Base-by-base conservation (phyloP, 2,113 vertebrate species). In the Calypte anna region DNA sequence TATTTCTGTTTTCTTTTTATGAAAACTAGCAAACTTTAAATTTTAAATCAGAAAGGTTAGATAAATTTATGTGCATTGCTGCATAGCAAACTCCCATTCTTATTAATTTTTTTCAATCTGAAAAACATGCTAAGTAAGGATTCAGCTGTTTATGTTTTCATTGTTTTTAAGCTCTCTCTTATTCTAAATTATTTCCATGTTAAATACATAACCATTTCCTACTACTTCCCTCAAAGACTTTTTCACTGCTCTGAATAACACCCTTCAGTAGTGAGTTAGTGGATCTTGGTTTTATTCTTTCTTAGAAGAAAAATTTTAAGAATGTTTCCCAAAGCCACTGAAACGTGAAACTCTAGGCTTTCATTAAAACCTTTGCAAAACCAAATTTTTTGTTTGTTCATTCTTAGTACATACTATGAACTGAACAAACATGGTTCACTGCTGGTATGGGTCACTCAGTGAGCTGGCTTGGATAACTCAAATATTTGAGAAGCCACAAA, bases 401-500 rank as follows among this genome's bases (percentile, higher is more conserved):
- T 53, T 53, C 82, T 33, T 67, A 67, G 18, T 57, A 25, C 5
- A 3, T 68, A 74, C 72, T 95, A 76, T 82, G 27, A 86, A 72
- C 38, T 72, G 50, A 93, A 80, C 72, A 91, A 93, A 7, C 14
- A 75, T 58, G n/a, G 43, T 73, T 96, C 59, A 86, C 73, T 70
- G 74, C 70, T 95, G 85, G 74, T 97, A 77, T 64, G 86, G 76
- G 90, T 74, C 30, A 88, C 50, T 90, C 67, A 79, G 75, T 70
- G 62, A 94, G 75, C 53, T 93, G 80, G 76, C 57, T 83, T 95
- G 77, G 84, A 81, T 95, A 97, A 94, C 92, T 93, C 38, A 95
- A 97, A 95, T 94, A 77, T 46, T 91, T 95, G 78, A 55, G 91
- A 96, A 96, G 40, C 86, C 76, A 91, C 72, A 94, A 85, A 90